Percentiles rank a stretch among this genome's conserved stretches.
phyloP scores from a whole-genome alignment of 1,140 invertebrate genomes.

The Thaumatotibia leucotreta region DNA sequence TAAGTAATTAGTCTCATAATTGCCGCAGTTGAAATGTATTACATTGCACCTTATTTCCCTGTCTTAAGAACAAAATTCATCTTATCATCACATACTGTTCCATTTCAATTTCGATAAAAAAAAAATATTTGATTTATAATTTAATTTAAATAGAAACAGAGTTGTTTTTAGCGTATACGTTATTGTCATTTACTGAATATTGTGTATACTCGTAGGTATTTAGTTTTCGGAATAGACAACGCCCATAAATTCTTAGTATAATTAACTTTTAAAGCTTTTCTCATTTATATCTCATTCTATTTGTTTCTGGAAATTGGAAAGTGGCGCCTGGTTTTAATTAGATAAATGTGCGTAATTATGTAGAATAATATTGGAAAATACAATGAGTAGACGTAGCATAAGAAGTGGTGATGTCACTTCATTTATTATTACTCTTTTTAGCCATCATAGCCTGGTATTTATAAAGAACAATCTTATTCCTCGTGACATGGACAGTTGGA shows the following conservation, averaged over 20 bases:
- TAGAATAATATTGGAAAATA: too few relatives aligned
- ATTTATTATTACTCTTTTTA: too few relatives aligned
- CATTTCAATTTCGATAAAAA: too few relatives aligned
- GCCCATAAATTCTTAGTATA: too few relatives aligned
- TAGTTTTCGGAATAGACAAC: too few relatives aligned
- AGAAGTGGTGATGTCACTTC: too few relatives aligned
- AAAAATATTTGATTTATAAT: neutral
- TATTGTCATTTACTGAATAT: neutral
- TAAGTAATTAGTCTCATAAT: neutral
- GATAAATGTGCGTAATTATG: neutral
- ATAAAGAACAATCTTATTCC: too few relatives aligned
- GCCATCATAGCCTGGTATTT: too few relatives aligned
- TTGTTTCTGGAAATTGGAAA: neutral
- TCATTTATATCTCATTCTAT: neutral
- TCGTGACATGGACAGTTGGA: too few relatives aligned
- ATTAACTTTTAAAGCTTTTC: neutral
- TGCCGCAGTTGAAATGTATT: neutral
- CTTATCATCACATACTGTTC: too few relatives aligned
- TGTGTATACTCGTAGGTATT: too few relatives aligned
- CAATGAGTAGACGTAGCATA: too few relatives aligned
- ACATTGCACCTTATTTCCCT: neutral
- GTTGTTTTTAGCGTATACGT: neutral
- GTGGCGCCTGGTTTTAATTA: neutral
- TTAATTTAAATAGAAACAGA: neutral
- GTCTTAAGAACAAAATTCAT: neutral